Evolutionary conservation across 2,797 vertebrate genomes (phyloP), one percentile per base, ranked within the genome.

Genomic region (Poeciliopsis presidionis): DNA sequence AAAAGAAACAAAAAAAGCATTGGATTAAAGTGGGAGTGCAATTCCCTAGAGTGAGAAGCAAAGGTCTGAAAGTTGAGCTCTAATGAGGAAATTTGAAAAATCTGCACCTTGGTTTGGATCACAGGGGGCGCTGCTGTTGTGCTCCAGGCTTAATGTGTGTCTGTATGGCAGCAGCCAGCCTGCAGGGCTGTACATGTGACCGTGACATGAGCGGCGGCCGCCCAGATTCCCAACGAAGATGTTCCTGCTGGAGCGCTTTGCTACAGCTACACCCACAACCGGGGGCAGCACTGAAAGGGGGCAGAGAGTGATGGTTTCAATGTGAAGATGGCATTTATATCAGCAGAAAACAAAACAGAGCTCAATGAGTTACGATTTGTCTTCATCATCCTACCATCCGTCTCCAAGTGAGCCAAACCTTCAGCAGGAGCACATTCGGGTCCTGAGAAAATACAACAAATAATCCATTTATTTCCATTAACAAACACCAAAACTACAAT

Each of bases 151-250:
- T 7, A 96, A 73, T 0, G 80, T 90, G 87, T 96, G 91, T 84
- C 74, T 95, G 80, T 95, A 90, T 0, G 95, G 97, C 74, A 98
- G 93, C 59, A 98, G 90, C 97, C 97, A 98, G 45, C 97, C 97
- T 2, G 94, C 97, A 4, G 97, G 97, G 79, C 97, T 97, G 90
- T 97, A 98, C 75, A 97, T 86, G 82, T 96, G 93, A 55, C 96
- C 90, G 6, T 98, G 97, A 86, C 97, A 98, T 71, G 97, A 97
- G 41, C 97, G 94, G 12, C 96, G 95, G 28, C 95, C 95, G 7
- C 80, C 82, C 0, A 98, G 94, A 83, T 94, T 96, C 76, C 83
- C 95, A 13, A 97, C 92, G 75, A 91, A 95, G 5, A 97, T 43
- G 73, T 88, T 96, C 84, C 86, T 96, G 88, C 91, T 93, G 41